phyloP scores from a whole-genome alignment of 2,113 vertebrate genomes.

The Sula dactylatra region DNA sequence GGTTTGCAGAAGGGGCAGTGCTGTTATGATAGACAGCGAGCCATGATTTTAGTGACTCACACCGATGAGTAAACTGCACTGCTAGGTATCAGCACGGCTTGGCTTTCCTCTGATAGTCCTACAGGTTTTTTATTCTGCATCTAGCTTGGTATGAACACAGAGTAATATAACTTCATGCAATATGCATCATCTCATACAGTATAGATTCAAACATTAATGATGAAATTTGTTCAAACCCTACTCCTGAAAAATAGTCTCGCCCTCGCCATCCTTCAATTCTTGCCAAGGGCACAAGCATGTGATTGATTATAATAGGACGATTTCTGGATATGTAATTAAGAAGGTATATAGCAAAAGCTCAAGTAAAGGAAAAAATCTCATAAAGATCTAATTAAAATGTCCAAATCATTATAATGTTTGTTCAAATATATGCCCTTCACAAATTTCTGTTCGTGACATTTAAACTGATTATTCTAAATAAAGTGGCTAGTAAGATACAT shows the following conservation, averaged over 20 bases:
- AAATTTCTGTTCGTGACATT: background rate
- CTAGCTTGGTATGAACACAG: background rate
- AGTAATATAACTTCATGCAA: background rate
- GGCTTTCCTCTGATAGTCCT: background rate
- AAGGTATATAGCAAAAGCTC: background rate
- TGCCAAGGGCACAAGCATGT: background rate
- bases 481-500: background rate
- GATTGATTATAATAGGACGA: background rate
- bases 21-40: background rate
- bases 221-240: background rate
- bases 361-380: background rate
- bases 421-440: background rate
- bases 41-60: background rate
- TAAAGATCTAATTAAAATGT: too few relatives aligned
- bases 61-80: accelerated
- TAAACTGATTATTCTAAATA: background rate
- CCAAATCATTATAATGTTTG: background rate
- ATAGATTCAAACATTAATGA: background rate
- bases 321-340: background rate
- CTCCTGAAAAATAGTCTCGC: background rate
- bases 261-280: background rate
- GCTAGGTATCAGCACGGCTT: background rate
- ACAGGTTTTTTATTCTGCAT: background rate
- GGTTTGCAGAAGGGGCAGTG: background rate
- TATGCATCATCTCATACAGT: background rate